phyloP scores from a whole-genome alignment of 2,113 vertebrate genomes.

The Erythrocercus mccallii region DNA sequence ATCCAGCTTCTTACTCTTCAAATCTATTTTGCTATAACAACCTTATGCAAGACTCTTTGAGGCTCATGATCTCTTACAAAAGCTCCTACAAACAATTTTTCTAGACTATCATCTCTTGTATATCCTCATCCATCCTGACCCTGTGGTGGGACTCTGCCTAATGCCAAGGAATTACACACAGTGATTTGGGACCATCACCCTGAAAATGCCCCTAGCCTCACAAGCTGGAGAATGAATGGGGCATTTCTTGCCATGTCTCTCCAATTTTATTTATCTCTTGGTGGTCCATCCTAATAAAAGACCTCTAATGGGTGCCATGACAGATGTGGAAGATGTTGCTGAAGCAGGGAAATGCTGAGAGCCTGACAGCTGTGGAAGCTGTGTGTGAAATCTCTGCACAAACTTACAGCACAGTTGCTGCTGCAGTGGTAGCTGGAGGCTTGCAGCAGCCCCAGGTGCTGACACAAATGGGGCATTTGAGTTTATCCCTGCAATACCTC shows the following conservation, averaged over 20 bases:
- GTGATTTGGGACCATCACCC: not conserved
- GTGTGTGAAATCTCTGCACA: not conserved
- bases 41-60: not conserved
- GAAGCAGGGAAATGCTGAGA: not conserved
- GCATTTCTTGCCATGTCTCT: not conserved
- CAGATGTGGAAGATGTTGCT: not conserved
- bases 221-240: not conserved
- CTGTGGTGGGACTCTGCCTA: not conserved
- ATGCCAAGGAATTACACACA: not conserved
- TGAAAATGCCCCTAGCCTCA: not conserved
- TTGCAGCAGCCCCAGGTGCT: not conserved
- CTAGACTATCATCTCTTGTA: not conserved
- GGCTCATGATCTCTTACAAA: not conserved
- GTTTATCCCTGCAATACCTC: not conserved
- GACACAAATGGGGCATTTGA: not conserved
- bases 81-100: not conserved
- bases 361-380: not conserved
- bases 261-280: not conserved
- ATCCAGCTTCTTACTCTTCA: slow-evolving; percentile 38
- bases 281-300: not conserved
- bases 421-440: not conserved
- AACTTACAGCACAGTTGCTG: accelerated
- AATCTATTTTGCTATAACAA: slow-evolving; percentile 23
- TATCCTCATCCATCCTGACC: not conserved
- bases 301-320: not conserved